These are phyloP conservation scores for Peucedramus taeniatus DNA, from an alignment of 2,113 vertebrate species.

Conservation along the genomic window DNA sequence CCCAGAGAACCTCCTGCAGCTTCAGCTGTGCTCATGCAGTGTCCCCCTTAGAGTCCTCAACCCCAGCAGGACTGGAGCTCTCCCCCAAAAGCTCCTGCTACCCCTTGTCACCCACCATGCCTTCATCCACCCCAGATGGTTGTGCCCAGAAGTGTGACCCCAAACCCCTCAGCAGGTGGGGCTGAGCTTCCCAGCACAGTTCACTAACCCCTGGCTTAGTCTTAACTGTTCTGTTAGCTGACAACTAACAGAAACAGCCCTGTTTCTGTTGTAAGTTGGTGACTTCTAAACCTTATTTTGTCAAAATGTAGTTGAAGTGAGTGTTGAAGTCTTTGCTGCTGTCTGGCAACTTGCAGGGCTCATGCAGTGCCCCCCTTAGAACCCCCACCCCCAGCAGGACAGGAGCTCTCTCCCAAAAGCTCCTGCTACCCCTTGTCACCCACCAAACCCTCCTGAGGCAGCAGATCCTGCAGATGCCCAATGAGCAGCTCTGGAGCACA, in stretches of 20 bases:
- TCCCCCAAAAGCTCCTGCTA: neutral
- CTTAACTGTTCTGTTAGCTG: no score
- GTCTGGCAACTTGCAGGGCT: neutral
- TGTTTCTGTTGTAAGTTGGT: no score
- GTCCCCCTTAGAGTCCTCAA: neutral
- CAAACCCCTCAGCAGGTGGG: no score
- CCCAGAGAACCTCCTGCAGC: neutral
- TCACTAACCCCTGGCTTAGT: no score
- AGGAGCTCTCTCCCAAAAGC: neutral
- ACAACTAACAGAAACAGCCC: no score
- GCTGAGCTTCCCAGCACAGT: no score
- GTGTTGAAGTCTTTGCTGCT: no score
- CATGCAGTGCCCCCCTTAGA: neutral
- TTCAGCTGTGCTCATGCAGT: neutral
- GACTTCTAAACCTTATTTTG: no score
- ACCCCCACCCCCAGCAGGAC: rapidly evolving
- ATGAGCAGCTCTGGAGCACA: neutral
- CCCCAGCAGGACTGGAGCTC: neutral
- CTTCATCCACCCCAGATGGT: no score
- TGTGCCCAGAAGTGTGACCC: no score
- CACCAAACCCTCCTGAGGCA: neutral
- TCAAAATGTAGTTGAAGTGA: no score
- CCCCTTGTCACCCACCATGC: neutral
- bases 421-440: neutral
- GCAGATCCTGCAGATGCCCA: neutral